Conservation (phyloP, 1,140 invertebrate genomes). For the Phortica variegata region DNA sequence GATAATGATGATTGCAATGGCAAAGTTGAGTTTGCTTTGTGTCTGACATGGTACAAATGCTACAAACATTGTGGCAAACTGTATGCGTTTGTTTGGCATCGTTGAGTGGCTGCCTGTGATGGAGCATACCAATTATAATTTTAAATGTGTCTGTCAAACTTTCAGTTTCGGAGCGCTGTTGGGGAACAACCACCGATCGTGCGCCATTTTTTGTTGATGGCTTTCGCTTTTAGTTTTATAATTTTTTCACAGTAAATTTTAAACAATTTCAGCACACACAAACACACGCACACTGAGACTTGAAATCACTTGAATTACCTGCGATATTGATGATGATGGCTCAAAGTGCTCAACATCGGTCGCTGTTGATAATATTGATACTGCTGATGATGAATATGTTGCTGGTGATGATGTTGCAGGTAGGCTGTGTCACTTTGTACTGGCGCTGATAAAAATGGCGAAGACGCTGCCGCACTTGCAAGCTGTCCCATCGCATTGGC, state of each 20-base stretch:
- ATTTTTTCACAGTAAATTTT: neutral
- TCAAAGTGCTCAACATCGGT: constrained; percentile 19
- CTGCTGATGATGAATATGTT: constrained; percentile 38
- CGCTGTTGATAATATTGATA: constrained; percentile 41
- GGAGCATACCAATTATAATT: constrained; percentile 45
- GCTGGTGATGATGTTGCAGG: constrained; percentile 20
- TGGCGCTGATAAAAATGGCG: constrained; percentile 26
- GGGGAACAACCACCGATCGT: no score
- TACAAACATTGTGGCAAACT: no score
- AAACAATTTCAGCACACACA: neutral
- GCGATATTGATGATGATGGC: constrained; percentile 25
- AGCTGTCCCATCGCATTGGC: constrained; percentile 28
- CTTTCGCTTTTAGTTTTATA: neutral
- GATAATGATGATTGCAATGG: no score
- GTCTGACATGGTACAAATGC: no score
- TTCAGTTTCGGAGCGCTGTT: constrained; percentile 17
- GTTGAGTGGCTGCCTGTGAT: neutral
- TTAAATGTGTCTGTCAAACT: constrained; percentile 42
- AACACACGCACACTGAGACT: neutral
- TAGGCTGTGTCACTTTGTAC: neutral
- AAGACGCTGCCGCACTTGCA: constrained; percentile 24
- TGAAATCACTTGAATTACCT: constrained; percentile 26
- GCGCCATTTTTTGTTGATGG: neutral
- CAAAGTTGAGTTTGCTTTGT: no score
- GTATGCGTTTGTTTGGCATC: no score